These are phyloP conservation scores for Tridacna crocea DNA, from an alignment of 2,888 invertebrate genomes.

Conservation along the genomic window DNA sequence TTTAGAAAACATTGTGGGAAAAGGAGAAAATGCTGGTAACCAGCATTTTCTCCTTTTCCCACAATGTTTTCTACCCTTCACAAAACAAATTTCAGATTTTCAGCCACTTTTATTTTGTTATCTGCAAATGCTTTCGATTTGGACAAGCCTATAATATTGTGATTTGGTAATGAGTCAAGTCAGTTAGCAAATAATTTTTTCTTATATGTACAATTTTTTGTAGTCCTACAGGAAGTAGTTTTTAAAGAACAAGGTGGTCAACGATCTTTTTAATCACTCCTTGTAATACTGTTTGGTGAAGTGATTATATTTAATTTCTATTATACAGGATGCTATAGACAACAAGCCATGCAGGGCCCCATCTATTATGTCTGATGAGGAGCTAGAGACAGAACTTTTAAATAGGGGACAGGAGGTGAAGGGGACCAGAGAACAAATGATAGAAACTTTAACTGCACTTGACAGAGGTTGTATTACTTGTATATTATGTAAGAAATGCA, in stretches of 20 bases:
- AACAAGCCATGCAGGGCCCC: constrained; percentile 70
- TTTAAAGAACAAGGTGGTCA: too few species aligned
- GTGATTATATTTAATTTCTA: too few species aligned
- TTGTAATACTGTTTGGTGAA: too few species aligned
- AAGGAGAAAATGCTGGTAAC: background rate
- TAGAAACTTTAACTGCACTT: constrained; percentile 49
- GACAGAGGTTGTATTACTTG: constrained; percentile 54
- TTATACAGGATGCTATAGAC: constrained; percentile 64
- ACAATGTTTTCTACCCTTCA: background rate
- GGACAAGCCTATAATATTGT: background rate
- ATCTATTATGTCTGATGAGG: constrained; percentile 70
- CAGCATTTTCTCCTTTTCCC: constrained; percentile 6
- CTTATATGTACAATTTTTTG: too few species aligned
- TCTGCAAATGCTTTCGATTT: background rate
- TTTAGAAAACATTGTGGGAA: background rate
- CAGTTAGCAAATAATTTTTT: too few species aligned
- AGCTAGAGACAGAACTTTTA: constrained; percentile 62
- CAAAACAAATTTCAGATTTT: background rate
- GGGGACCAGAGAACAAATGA: constrained; percentile 62
- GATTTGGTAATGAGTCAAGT: background rate
- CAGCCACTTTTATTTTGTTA: background rate
- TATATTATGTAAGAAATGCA: too few species aligned
- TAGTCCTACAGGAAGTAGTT: too few species aligned
- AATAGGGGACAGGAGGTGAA: constrained; percentile 56
- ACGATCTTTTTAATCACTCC: too few species aligned